Base-by-base conservation (phyloP, 2,888 invertebrate species). In the Tenodera sinensis region DNA sequence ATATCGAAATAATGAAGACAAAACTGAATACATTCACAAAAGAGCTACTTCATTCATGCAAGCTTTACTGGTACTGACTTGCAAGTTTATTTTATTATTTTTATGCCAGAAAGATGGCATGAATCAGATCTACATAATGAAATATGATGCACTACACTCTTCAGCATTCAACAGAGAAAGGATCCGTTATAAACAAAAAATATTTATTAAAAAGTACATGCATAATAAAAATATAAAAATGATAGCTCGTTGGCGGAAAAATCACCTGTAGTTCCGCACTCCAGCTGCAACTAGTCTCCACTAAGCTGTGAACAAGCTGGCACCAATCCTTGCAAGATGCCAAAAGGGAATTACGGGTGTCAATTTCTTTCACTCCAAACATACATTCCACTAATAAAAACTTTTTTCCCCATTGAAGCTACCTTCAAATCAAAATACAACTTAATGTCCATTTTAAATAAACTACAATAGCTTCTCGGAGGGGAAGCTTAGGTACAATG, bases 291-390 rank as follows among this genome's bases (percentile, higher is more conserved):
- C 96, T 96, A 93, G 96, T 96, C 94, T 97, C 97, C 95, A 97
- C 96, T 94, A 97, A 96, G 94, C 96, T 96, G 95, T 97, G 96
- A 94, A 97, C 96, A 95, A 97, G 94, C 95, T 97, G 96, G 95
- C 96, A 96, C 97, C 97, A 97, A 95, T 97, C 97, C 97, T 97
- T 94, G 93, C 89, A 90, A 86, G 89, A 90, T 89, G 90, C 89
- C 91, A 91, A 90, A 90, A 90, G 90, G 91, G 91, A 91, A 91
- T 90, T 89, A 90, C 87, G 81, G 85, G 83, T 84, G 83, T 90
- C 87, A 90, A 90, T 90, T 88, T 89, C 84, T 84, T 86, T 85
- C 15, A 71, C 86, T 87, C 42, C n/a, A 27, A 83, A 54, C 27
- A 84, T 71, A 89, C 42, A 42, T 12, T 42, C 42, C 42, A 42